Conservation (phyloP, 2,888 invertebrate genomes). For the Melanostoma scalare region DNA sequence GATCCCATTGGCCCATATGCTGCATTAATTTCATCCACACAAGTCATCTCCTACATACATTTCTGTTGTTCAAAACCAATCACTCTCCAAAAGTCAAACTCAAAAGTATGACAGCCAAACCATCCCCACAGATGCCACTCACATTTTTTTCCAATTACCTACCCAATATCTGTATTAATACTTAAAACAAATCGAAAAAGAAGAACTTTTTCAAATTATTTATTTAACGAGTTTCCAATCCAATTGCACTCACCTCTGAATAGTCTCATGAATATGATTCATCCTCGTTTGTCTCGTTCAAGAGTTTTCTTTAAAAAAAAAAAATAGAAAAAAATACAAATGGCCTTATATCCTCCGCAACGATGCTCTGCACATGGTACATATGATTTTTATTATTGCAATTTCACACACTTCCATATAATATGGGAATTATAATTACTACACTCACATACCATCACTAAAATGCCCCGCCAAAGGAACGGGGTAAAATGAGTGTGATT, state of each 20-base stretch:
- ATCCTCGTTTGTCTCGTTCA: conserved; percentile 38
- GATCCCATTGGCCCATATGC: too few species aligned
- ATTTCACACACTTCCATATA: conserved; percentile 24
- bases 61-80: too few species aligned
- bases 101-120: background rate
- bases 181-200: background rate
- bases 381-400: conserved; percentile 37
- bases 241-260: conserved; percentile 57
- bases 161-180: too few species aligned
- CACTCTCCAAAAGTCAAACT: background rate
- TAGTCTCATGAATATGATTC: conserved; percentile 49
- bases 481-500: conserved; percentile 34
- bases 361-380: conserved; percentile 40
- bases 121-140: background rate
- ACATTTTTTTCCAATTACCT: background rate
- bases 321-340: conserved; percentile 26
- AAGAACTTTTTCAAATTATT: background rate
- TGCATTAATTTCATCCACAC: too few species aligned
- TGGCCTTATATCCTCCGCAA: conserved; percentile 47
- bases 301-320: background rate
- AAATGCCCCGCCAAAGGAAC: conserved; percentile 12
- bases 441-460: background rate
- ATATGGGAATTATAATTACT: conserved; percentile 3
- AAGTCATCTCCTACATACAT: too few species aligned
- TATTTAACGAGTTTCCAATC: conserved; percentile 12